phyloP scores from a whole-genome alignment of 2,888 invertebrate species.

The Tortricodes alternella region DNA sequence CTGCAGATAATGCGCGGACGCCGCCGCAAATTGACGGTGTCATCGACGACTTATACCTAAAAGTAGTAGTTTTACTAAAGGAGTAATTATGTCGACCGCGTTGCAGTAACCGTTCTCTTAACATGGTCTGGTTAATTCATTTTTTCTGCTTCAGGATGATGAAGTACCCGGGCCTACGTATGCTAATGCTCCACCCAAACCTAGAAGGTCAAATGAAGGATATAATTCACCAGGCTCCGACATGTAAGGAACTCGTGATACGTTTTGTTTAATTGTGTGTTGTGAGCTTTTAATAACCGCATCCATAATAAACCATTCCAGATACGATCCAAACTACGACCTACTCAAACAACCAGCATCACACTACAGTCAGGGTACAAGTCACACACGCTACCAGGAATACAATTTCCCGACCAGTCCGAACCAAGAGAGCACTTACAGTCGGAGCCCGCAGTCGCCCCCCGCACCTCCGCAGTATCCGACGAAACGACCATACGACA shows the following conservation, averaged over 20 bases:
- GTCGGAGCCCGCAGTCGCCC: slow-evolving; percentile 74
- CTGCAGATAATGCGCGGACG: slow-evolving; percentile 56
- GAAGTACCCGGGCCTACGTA: slow-evolving; percentile 86
- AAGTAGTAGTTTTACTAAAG: slow-evolving; percentile 5
- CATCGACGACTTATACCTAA: slow-evolving; percentile 28
- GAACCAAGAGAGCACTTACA: slow-evolving; percentile 78
- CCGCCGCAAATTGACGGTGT: slow-evolving; percentile 46
- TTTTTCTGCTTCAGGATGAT: slow-evolving; percentile 58
- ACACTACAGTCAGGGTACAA: slow-evolving; percentile 75
- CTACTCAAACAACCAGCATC: slow-evolving; percentile 79
- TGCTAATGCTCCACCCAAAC: slow-evolving; percentile 95
- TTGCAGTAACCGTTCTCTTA: background rate
- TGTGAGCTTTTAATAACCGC: slow-evolving; percentile 29
- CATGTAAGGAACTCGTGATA: slow-evolving; percentile 62
- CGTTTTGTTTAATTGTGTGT: slow-evolving; percentile 4
- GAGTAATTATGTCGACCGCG: slow-evolving; percentile 4
- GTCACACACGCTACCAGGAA: slow-evolving; percentile 68
- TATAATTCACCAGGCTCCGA: slow-evolving; percentile 90
- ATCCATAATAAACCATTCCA: slow-evolving; percentile 50
- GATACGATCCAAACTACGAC: slow-evolving; percentile 81
- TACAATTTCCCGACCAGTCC: slow-evolving; percentile 66
- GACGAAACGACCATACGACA: slow-evolving; percentile 68
- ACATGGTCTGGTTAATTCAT: background rate
- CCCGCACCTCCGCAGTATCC: slow-evolving; percentile 65
- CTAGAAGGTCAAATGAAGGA: slow-evolving; percentile 89